Evolutionary conservation across 2,888 invertebrate genomes (phyloP), one percentile per base, ranked within the genome.

Genomic region (Limnephilus marmoratus): DNA sequence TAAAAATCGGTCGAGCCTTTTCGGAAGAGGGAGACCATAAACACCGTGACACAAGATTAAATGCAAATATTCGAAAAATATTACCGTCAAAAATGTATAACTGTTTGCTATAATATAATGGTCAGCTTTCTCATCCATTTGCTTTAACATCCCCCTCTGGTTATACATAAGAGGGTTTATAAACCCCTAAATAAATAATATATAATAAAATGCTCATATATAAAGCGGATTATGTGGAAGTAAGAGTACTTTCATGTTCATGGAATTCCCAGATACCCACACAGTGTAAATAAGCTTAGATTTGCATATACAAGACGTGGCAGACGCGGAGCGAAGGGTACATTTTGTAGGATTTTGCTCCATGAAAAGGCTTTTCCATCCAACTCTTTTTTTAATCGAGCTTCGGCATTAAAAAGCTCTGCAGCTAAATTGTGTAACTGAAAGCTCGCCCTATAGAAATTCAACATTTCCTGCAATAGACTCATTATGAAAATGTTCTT

Each of bases 251-350:
- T 83, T 83, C 83, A 83, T 83, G 37, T 83, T 37, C 83, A 37
- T 34, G 37, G 83, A 83, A 83, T 31, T 31, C 85, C 29, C 85
- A 85, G 90, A 86, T 85, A 85, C 45, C 68, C 90, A 41, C 31
- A 68, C n/a, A 91, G 92, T 85, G 92, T 90, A 92, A 92, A 91
- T 91, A 92, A 92, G 92, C 53, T 81, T 34, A 85, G 88, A 88
- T 93, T 93, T 92, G 91, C 93, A 93, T 92, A 87, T 90, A 90
- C 90, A 92, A 93, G 91, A 93, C 82, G 90, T 87, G 90, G 68
- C 92, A 92, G 92, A 90, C 92, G 90, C 85, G 45, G 45, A 92
- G 92, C 87, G 53, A 90, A 92, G 90, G 90, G 92, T 83, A 92
- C 80, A 90, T 92, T 92, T 90, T 90, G 92, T 92, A 87, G 90